Evolutionary conservation across 2,113 vertebrate species (phyloP).

Genomic region (Genyomyrus donnyi): DNA sequence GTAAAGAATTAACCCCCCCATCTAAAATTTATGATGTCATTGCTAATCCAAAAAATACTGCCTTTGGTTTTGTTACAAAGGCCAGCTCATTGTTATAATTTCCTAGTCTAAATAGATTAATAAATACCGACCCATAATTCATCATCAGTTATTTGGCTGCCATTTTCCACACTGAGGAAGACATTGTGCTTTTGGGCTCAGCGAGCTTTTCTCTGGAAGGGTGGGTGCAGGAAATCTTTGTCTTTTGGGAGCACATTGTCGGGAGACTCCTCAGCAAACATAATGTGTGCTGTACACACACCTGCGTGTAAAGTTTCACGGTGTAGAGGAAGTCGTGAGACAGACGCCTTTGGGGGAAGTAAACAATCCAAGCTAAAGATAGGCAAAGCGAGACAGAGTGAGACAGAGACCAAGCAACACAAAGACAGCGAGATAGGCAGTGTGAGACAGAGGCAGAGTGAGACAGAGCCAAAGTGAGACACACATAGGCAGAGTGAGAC

Average conservation of each 20-base stretch:
- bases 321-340: background rate
- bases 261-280: constrained; percentile 10
- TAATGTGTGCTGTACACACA: constrained; percentile 11
- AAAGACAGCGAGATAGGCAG: background rate
- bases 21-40: background rate
- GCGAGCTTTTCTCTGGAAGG: constrained; percentile 6
- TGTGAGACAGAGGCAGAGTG: background rate
- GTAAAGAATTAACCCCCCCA: background rate
- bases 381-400: background rate
- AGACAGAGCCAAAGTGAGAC: no score
- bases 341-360: background rate
- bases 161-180: background rate
- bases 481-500: no score
- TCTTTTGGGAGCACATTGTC: constrained; percentile 32
- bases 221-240: constrained; percentile 20
- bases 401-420: background rate
- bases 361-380: background rate
- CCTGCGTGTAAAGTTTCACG: background rate
- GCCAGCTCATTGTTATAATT: background rate
- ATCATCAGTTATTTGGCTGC: background rate
- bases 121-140: background rate
- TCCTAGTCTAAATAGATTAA: background rate
- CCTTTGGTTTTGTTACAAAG: background rate
- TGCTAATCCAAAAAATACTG: background rate
- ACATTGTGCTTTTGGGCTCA: constrained; percentile 10